These are phyloP conservation scores for Ciconia nigra DNA, from an alignment of 2,797 vertebrate genomes.

Conservation along the genomic window DNA sequence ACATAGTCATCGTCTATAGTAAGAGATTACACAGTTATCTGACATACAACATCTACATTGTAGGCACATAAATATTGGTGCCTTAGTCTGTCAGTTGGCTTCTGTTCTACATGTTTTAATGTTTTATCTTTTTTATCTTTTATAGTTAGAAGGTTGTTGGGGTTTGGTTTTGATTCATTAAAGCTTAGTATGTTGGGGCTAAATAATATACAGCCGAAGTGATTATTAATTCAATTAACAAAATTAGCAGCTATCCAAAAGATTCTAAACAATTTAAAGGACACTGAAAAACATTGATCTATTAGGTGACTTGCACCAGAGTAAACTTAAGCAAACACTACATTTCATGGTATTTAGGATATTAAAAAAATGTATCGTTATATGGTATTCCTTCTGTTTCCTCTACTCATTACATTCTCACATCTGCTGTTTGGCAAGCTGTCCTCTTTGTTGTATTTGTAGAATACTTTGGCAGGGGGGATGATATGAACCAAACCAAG, in stretches of 20 bases:
- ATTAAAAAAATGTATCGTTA: fast-evolving
- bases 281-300: background rate
- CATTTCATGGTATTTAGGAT: background rate
- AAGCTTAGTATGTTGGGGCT: background rate
- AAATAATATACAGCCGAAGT: background rate
- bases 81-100: background rate
- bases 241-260: background rate
- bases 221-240: background rate
- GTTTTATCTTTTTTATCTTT: background rate
- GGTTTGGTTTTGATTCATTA: background rate
- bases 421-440: background rate
- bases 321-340: background rate
- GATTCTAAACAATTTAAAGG: background rate
- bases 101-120: background rate
- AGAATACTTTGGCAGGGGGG: background rate
- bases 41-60: background rate
- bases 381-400: background rate
- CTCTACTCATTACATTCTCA: background rate
- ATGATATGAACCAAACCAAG: background rate
- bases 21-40: background rate
- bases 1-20: background rate
- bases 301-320: background rate
- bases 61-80: background rate
- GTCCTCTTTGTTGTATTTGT: background rate
- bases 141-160: background rate